These are phyloP conservation scores for Dioctria linearis DNA, from an alignment of 2,888 invertebrate genomes.

Conservation along the genomic window DNA sequence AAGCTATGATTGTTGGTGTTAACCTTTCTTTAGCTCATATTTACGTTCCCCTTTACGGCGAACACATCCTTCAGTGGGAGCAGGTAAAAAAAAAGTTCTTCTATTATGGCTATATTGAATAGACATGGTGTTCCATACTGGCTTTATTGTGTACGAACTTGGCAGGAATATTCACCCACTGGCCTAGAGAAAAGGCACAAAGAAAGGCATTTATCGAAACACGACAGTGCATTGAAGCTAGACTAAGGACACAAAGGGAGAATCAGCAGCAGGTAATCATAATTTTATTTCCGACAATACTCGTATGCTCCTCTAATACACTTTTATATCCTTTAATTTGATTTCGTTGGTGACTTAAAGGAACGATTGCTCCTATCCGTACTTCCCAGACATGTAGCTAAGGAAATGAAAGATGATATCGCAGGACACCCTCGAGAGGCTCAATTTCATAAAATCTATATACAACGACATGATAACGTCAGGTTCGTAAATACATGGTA, in stretches of 20 bases:
- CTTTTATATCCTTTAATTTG: not conserved
- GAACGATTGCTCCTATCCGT: slow-evolving; percentile 92
- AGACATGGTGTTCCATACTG: slow-evolving; percentile 71
- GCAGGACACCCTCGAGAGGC: slow-evolving; percentile 91
- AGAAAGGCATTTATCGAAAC: slow-evolving; percentile 95
- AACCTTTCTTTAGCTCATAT: slow-evolving; percentile 81
- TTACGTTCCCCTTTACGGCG: slow-evolving; percentile 64
- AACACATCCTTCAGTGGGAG: slow-evolving; percentile 63
- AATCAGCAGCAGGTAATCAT: slow-evolving; percentile 92
- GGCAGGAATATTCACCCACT: slow-evolving; percentile 91
- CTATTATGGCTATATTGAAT: not conserved
- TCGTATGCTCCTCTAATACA: not conserved
- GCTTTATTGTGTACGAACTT: slow-evolving; percentile 85
- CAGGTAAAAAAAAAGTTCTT: slow-evolving; percentile 65
- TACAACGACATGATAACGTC: slow-evolving; percentile 97
- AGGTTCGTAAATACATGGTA: slow-evolving; percentile 75
- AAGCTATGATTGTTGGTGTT: slow-evolving; percentile 83
- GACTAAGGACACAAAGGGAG: slow-evolving; percentile 90
- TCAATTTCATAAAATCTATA: slow-evolving; percentile 99
- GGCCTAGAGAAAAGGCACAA: slow-evolving; percentile 91
- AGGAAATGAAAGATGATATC: slow-evolving; percentile 98
- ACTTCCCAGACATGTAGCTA: slow-evolving; percentile 93
- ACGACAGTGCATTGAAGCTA: slow-evolving; percentile 91
- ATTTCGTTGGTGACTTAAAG: slow-evolving; percentile 65
- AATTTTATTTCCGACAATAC: not conserved